Evolutionary conservation across 2,113 vertebrate genomes (phyloP).

Genomic region (Cavia aperea): DNA sequence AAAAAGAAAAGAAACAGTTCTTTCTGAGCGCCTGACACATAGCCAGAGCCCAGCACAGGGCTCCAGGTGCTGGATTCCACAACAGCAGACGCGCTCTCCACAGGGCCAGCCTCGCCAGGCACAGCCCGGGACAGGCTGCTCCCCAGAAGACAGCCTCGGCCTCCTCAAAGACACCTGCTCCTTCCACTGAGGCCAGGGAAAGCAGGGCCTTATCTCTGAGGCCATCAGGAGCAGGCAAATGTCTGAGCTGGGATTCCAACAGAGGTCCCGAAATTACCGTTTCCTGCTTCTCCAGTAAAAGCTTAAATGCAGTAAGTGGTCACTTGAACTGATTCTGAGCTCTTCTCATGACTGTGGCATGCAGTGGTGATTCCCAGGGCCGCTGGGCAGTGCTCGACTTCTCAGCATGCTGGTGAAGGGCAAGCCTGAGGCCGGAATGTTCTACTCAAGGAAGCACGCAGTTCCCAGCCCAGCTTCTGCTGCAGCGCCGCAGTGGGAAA

Average conservation of each 20-base stretch:
- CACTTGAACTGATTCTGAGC: neutral
- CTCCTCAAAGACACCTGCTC: neutral
- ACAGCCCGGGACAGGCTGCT: neutral
- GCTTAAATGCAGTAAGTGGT: neutral
- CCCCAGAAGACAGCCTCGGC: neutral
- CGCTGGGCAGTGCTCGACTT: neutral
- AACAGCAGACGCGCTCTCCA: neutral
- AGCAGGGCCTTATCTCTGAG: neutral
- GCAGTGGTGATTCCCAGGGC: neutral
- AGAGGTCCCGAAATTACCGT: neutral
- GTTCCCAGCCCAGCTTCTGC: neutral
- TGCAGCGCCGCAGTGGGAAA: neutral
- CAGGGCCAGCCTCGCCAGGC: accelerated
- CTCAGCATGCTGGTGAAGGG: neutral
- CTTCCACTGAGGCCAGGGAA: neutral
- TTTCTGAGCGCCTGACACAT: neutral
- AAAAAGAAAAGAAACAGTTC: neutral
- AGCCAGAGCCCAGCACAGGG: neutral
- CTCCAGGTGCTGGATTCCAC: neutral
- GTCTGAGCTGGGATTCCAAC: neutral
- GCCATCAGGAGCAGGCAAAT: neutral
- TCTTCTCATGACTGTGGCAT: neutral
- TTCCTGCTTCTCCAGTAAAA: neutral
- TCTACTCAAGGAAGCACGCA: neutral
- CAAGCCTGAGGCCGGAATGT: neutral